Evolutionary conservation across 1,140 invertebrate species (phyloP).

Genomic region (Gryllus bimaculatus): DNA sequence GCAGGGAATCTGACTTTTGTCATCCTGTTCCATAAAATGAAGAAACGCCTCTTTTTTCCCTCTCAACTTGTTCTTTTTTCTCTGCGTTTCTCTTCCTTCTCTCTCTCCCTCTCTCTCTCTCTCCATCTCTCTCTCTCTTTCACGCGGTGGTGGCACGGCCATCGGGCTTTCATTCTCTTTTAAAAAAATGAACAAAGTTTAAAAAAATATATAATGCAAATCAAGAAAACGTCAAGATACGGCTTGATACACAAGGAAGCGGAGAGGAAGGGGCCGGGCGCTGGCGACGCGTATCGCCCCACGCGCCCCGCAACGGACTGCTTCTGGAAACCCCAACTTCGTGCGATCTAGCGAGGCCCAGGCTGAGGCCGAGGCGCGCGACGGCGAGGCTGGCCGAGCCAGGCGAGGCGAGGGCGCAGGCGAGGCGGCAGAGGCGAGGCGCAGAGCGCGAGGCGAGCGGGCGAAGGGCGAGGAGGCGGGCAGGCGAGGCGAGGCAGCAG

Average conservation of each 20-base stretch:
- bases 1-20: not conserved
- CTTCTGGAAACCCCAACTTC: not conserved
- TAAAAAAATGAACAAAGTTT: not conserved
- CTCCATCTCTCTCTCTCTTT: not conserved
- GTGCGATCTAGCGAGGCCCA: too few relatives aligned
- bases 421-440: too few relatives aligned
- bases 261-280: not conserved
- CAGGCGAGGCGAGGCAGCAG: too few relatives aligned
- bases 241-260: not conserved
- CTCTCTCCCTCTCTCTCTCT: too few relatives aligned
- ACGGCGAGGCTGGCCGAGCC: too few relatives aligned
- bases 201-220: constrained; percentile 6
- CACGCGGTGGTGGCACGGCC: not conserved
- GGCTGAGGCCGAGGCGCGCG: too few relatives aligned
- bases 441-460: too few relatives aligned
- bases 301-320: not conserved
- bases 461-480: too few relatives aligned
- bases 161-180: not conserved
- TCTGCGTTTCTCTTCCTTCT: not conserved
- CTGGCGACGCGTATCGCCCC: not conserved
- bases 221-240: not conserved
- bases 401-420: too few relatives aligned
- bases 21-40: not conserved
- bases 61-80: not conserved
- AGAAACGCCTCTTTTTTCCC: not conserved